These are phyloP conservation scores for Odocoileus hemionus DNA, from an alignment of 2,113 vertebrate genomes.

Conservation along the genomic window DNA sequence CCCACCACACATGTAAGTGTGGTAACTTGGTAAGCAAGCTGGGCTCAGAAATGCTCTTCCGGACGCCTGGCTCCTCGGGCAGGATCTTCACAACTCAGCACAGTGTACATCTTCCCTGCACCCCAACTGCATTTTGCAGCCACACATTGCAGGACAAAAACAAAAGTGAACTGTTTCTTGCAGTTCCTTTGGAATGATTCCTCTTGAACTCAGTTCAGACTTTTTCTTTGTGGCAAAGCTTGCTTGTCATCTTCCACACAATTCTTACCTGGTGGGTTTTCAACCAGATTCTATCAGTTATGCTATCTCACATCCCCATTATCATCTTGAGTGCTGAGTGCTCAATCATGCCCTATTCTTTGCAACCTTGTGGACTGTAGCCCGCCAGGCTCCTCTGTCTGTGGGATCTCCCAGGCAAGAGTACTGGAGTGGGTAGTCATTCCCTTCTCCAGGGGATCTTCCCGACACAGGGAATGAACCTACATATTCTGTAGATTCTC, in stretches of 20 bases:
- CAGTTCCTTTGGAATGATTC: not conserved
- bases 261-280: too few species aligned
- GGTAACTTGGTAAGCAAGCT: fast-evolving
- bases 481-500: not conserved
- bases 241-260: fast-evolving
- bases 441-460: not conserved
- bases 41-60: fast-evolving
- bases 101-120: fast-evolving
- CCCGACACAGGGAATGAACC: not conserved
- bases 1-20: not conserved
- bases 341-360: not conserved
- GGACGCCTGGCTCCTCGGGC: not conserved
- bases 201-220: not conserved
- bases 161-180: fast-evolving
- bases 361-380: not conserved
- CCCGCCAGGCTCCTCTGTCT: not conserved
- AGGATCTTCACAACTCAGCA: too few species aligned
- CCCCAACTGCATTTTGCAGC: not conserved
- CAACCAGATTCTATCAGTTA: not conserved
- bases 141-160: fast-evolving
- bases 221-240: too few species aligned
- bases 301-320: too few species aligned
- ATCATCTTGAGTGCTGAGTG: not conserved
- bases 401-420: not conserved
- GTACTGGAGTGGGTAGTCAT: not conserved